Evolutionary conservation across 2,888 invertebrate genomes (phyloP).

Genomic region (Ischnura elegans): DNA sequence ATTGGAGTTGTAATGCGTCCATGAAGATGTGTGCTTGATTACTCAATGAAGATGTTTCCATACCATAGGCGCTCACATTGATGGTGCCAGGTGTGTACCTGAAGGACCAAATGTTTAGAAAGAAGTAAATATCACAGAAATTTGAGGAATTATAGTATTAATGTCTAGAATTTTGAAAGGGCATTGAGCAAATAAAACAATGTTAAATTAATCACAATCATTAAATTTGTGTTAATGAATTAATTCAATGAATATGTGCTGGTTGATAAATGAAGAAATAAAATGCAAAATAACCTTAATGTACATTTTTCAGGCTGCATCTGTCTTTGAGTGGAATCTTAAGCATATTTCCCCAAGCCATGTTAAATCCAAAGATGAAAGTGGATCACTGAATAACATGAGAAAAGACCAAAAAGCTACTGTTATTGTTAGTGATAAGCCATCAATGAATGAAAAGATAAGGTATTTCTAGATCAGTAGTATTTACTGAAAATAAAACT

Average conservation of each 20-base stretch:
- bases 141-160: no score
- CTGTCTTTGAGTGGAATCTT: background rate
- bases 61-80: no score
- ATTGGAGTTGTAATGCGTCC: no score
- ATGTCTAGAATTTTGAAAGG: no score
- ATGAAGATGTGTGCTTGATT: no score
- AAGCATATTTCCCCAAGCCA: background rate
- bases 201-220: no score
- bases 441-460: background rate
- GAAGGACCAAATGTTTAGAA: no score
- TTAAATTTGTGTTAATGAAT: background rate
- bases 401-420: background rate
- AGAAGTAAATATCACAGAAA: no score
- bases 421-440: background rate
- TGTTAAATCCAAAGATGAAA: background rate
- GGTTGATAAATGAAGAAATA: background rate
- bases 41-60: no score
- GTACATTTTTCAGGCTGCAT: background rate
- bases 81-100: no score
- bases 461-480: background rate
- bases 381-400: background rate
- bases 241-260: background rate
- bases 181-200: no score
- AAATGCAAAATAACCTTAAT: background rate
- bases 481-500: background rate